These are phyloP conservation scores for Graphium colonna DNA, from an alignment of 2,888 invertebrate species.

Conservation along the genomic window DNA sequence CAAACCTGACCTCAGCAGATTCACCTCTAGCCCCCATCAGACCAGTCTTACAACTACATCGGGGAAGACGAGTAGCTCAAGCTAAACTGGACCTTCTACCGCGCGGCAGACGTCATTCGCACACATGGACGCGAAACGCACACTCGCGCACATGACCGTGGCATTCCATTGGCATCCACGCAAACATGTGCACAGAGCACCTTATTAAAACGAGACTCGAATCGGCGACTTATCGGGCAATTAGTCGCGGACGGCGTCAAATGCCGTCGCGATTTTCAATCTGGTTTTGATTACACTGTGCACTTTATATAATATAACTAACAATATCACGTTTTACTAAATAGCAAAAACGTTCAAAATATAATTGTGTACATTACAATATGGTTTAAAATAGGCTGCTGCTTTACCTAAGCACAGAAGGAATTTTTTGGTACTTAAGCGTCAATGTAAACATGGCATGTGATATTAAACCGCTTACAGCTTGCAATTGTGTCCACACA, in stretches of 20 bases:
- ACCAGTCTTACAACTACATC: slow-evolving; percentile 26
- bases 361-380: background rate
- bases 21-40: slow-evolving; percentile 48
- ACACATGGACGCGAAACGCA: slow-evolving; percentile 52
- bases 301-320: no score
- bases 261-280: slow-evolving; percentile 50
- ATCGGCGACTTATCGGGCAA: slow-evolving; percentile 80
- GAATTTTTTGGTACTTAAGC: slow-evolving; percentile 19
- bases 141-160: slow-evolving; percentile 64
- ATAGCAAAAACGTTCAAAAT: no score
- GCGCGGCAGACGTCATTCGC: slow-evolving; percentile 76
- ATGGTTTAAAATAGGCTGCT: background rate
- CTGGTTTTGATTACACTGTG: slow-evolving; percentile 58
- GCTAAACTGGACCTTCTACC: slow-evolving; percentile 45
- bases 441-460: slow-evolving; percentile 47
- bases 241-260: slow-evolving; percentile 74
- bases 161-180: slow-evolving; percentile 69
- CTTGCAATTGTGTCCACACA: slow-evolving; percentile 25
- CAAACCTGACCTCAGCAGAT: slow-evolving; percentile 45
- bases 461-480: slow-evolving; percentile 29
- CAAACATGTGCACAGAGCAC: slow-evolving; percentile 69
- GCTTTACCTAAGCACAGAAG: background rate
- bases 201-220: slow-evolving; percentile 80
- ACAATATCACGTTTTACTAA: no score
- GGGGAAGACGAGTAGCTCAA: slow-evolving; percentile 49